Conservation (phyloP, 2,113 vertebrate genomes). For the Sisor rabdophorus region DNA sequence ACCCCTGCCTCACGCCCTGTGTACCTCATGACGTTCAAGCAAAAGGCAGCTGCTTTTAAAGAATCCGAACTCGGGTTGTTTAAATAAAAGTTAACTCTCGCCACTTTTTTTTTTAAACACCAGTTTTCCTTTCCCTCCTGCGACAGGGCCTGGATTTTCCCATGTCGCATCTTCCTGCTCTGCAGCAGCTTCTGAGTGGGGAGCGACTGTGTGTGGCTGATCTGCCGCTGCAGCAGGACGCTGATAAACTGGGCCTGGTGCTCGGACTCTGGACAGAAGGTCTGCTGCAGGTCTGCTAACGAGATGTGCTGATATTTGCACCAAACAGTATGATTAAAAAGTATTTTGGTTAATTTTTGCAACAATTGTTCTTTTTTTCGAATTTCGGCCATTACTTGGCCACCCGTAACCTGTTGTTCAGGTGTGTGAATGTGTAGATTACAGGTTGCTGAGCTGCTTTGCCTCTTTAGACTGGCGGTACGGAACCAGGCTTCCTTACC, state of each 20-base stretch:
- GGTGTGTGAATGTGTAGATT: not conserved
- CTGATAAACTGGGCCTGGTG: conserved; percentile 76
- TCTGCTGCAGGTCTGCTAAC: conserved; percentile 72
- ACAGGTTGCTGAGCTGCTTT: not conserved
- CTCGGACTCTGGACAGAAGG: conserved; percentile 85
- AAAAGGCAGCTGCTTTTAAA: too few relatives aligned
- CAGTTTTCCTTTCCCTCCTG: not conserved
- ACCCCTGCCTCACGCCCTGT: too few relatives aligned
- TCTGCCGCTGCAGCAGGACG: conserved; percentile 70
- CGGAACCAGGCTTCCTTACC: not conserved
- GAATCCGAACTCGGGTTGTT: too few relatives aligned
- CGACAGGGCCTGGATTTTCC: conserved; percentile 81
- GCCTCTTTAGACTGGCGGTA: not conserved
- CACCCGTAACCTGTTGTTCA: not conserved
- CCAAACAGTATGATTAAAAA: too few relatives aligned
- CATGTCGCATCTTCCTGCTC: conserved; percentile 72
- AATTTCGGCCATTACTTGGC: not conserved
- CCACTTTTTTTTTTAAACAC: not conserved
- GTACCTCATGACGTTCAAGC: too few relatives aligned
- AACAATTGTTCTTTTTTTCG: too few relatives aligned
- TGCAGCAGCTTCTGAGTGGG: conserved; percentile 75
- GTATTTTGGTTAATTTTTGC: too few relatives aligned
- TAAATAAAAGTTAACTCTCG: too few relatives aligned
- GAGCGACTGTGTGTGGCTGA: conserved; percentile 66
- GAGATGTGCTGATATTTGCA: not conserved